A percentile compares a stretch with the other conserved stretches of the same genome.
phyloP scores from a whole-genome alignment of 2,797 vertebrate genomes.

The Lepilemur septentrionalis region DNA sequence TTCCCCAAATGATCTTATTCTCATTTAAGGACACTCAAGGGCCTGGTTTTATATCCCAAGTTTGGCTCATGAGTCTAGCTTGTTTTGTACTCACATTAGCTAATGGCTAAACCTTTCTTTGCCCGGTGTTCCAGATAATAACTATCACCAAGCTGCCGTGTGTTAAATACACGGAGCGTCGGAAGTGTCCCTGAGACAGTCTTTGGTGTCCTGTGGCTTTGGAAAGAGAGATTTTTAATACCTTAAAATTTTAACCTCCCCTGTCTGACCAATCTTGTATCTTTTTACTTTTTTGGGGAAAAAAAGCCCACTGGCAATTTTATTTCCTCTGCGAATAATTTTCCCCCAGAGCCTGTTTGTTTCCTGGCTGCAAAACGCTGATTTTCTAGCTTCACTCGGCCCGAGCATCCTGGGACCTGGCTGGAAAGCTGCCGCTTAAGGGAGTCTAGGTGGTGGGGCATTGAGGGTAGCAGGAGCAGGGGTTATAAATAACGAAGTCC shows the following conservation, averaged over 20 bases:
- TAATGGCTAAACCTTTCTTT: constrained; percentile 44
- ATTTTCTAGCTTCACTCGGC: not conserved
- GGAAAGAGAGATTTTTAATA: not conserved
- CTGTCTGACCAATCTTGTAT: not conserved
- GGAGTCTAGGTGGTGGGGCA: not conserved
- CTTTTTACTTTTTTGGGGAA: not conserved
- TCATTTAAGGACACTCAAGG: not conserved
- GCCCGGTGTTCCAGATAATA: not conserved
- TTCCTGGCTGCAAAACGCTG: constrained; percentile 28
- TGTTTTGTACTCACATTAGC: constrained; percentile 4
- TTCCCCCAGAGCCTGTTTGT: not conserved
- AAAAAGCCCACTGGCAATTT: not conserved
- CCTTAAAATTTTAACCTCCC: not conserved
- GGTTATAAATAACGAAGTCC: constrained; percentile 61
- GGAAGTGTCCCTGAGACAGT: not conserved
- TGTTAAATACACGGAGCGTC: not conserved
- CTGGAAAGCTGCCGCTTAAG: not conserved
- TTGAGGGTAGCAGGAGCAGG: not conserved
- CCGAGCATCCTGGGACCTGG: not conserved
- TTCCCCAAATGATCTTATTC: not conserved
- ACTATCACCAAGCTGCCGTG: not conserved
- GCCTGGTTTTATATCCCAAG: not conserved
- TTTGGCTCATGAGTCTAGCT: not conserved
- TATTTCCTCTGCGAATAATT: constrained; percentile 14
- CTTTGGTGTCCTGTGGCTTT: not conserved